Base-by-base conservation (phyloP, 2,797 vertebrate species). In the Cirrhinus molitorella region DNA sequence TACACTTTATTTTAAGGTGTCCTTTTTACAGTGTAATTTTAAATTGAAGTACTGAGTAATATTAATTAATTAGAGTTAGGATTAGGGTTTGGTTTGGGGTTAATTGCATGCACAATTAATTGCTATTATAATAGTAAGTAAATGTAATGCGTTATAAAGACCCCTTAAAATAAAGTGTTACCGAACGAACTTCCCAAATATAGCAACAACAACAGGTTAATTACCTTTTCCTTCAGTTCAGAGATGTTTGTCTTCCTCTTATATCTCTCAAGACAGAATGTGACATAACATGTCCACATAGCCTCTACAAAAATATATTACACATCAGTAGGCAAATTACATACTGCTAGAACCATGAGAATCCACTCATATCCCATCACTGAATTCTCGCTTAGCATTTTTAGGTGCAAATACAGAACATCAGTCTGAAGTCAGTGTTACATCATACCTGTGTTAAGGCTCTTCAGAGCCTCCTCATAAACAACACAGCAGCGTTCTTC, bases 211-310 rank as follows among this genome's bases (percentile, higher is more conserved):
- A 11, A 31, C 1, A 47, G 4, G 9, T 43, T 47, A 14, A 75
- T 88, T 91, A 99, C 98, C 94, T 96, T 96, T 78, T 94, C 94
- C 89, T 95, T 96, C 84, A 99, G 93, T 83, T 95, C 93, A 53
- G 91, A 79, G 77, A 96, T 94, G 7, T 96, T 99, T 12, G 97
- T 98, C 90, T 97, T 98, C 90, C 98, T 96, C 83, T 96, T 95
- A 68, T 91, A 94, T 80, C 96, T 94, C 83, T 98, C 96, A 85
- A 96, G 88, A 84, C 97, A 98, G 92, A 98, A 99, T 2, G 85
- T 89, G 43, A 95, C 89, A 17, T 96, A 99, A 88, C 92, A 95
- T 14, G 94, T 95, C 97, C 98, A 99, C 97, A 99, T 96, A 79
- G 94, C 88, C 92, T 96, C 98, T 99, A 86, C 5, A 81, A 28